Evolutionary conservation across 2,888 invertebrate genomes (phyloP).

Genomic region (Callyntrura sp.): DNA sequence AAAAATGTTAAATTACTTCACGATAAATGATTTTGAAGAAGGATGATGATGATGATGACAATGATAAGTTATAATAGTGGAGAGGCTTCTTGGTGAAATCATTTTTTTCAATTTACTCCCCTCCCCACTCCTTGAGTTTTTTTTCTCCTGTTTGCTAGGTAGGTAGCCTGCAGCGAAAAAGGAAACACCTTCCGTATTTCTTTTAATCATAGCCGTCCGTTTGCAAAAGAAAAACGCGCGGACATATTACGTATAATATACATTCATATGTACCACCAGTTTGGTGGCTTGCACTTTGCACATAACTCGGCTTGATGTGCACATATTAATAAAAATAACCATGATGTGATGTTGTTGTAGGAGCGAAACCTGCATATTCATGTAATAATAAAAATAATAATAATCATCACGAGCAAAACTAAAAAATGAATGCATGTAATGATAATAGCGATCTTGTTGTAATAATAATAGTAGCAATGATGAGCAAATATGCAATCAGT

Average conservation of each 20-base stretch:
- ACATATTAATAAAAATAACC: conserved; percentile 17
- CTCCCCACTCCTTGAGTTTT: conserved; percentile 54
- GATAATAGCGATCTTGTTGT: conserved; percentile 31
- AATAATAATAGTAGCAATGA: conserved; percentile 34
- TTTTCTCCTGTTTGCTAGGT: neutral
- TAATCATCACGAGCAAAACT: neutral
- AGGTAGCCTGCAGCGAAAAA: conserved; percentile 32
- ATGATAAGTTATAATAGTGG: neutral
- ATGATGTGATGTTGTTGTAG: neutral
- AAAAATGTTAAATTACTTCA: conserved; percentile 52
- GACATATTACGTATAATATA: neutral
- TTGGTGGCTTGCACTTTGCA: neutral
- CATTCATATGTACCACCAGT: too few relatives aligned
- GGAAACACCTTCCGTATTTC: conserved; percentile 59
- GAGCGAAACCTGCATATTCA: conserved; percentile 9
- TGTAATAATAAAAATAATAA: neutral
- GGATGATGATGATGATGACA: neutral
- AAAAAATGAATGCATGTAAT: conserved; percentile 41
- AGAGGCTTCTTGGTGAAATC: conserved; percentile 9
- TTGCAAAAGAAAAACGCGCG: neutral
- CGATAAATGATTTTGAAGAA: neutral
- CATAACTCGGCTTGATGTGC: neutral
- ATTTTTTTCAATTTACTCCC: neutral
- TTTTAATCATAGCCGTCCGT: neutral
- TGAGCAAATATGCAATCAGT: conserved; percentile 2